phyloP scores from a whole-genome alignment of 1,140 invertebrate genomes.

The Drosophila teissieri region DNA sequence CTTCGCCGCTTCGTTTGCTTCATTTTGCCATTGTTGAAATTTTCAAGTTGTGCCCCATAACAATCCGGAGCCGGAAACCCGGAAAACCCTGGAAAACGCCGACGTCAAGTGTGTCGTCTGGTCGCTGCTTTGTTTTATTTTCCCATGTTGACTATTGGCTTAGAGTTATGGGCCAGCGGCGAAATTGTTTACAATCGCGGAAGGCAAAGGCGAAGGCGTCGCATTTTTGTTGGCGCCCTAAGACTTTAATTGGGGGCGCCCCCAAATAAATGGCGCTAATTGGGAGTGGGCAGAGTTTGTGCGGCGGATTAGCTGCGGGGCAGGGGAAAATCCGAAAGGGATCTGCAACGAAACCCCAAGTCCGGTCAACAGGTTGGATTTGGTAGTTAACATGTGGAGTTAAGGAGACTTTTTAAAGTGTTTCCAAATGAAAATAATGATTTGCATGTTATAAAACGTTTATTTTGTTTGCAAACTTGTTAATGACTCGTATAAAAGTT shows the following conservation, averaged over 20 bases:
- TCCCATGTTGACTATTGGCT: conserved; percentile 80
- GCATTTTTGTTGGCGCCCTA: conserved; percentile 40
- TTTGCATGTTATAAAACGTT: too few species aligned
- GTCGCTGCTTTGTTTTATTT: conserved; percentile 76
- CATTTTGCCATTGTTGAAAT: conserved; percentile 82
- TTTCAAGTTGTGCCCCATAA: conserved; percentile 49
- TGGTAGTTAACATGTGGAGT: not conserved
- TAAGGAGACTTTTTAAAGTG: not conserved
- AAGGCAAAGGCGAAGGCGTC: conserved; percentile 19
- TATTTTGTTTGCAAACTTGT: too few species aligned
- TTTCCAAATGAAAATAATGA: not conserved
- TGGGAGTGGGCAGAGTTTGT: conserved; percentile 38
- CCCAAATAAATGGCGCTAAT: conserved; percentile 62
- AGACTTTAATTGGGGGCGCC: conserved; percentile 71
- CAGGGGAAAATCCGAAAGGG: not conserved
- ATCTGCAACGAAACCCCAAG: not conserved
- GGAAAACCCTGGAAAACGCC: not conserved
- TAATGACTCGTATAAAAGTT: too few species aligned
- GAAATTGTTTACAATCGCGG: conserved; percentile 67
- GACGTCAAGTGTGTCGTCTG: conserved; percentile 64
- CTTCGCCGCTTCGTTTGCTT: conserved; percentile 81
- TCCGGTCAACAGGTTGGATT: conserved; percentile 13
- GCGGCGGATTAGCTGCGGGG: conserved; percentile 17
- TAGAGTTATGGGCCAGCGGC: conserved; percentile 72
- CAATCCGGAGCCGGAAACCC: not conserved